Conservation (phyloP, 1,140 invertebrate genomes). For the Drosophila nigromelanica region DNA sequence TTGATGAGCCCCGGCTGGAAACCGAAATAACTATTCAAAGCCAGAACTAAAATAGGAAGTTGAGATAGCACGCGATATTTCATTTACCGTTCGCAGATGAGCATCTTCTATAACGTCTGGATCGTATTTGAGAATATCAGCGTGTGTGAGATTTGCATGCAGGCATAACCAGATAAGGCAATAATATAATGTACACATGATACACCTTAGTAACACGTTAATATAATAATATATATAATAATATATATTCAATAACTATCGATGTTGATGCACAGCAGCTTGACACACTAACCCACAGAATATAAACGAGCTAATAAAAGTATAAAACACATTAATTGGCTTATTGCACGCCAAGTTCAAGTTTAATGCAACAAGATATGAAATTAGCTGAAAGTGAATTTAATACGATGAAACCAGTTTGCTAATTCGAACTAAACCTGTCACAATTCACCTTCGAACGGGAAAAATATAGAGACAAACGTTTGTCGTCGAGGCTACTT, state of each 20-base stretch:
- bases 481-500: not conserved
- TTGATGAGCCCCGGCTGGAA: slow-evolving; percentile 76
- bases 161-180: slow-evolving; percentile 24
- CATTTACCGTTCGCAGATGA: slow-evolving; percentile 24
- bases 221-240: too few relatives aligned
- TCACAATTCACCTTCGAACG: not conserved
- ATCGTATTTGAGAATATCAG: slow-evolving; percentile 19
- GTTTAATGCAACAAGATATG: slow-evolving; percentile 11
- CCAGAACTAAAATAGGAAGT: not conserved
- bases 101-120: slow-evolving; percentile 30
- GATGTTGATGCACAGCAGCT: too few relatives aligned
- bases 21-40: not conserved
- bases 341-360: slow-evolving; percentile 24
- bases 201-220: not conserved
- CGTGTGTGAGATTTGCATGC: slow-evolving; percentile 6
- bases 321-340: slow-evolving; percentile 20
- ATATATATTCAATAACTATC: not conserved
- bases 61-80: not conserved
- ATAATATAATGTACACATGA: slow-evolving; percentile 15
- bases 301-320: not conserved
- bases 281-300: slow-evolving; percentile 9
- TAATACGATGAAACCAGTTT: slow-evolving; percentile 26
- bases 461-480: not conserved
- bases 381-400: slow-evolving; percentile 6
- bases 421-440: slow-evolving; percentile 6